These are phyloP conservation scores for Pachycephala philippinensis DNA, from an alignment of 2,113 vertebrate species.

Conservation along the genomic window DNA sequence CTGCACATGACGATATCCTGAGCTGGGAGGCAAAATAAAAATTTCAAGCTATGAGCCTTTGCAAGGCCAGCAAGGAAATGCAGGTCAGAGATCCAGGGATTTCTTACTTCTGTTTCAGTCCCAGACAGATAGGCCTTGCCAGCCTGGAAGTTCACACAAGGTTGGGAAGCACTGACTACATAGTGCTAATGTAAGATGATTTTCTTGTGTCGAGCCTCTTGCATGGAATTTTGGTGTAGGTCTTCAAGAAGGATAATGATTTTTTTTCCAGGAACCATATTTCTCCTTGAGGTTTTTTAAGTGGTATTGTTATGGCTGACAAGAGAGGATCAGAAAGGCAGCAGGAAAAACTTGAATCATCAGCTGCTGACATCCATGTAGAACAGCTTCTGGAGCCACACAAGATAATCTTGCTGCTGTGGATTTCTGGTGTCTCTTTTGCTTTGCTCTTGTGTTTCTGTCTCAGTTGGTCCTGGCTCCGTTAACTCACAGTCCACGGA, in stretches of 20 bases:
- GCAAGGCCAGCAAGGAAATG: neutral
- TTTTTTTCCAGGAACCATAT: neutral
- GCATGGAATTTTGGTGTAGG: neutral
- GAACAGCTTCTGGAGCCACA: neutral
- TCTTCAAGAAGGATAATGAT: neutral
- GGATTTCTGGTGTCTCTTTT: neutral
- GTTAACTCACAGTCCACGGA: neutral
- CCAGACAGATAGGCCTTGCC: neutral
- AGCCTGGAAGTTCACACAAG: neutral
- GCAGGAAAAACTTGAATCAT: neutral
- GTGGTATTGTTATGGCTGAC: neutral
- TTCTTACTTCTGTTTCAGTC: neutral
- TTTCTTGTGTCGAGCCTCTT: neutral
- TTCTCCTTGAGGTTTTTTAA: neutral
- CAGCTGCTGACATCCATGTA: neutral
- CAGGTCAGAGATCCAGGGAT: neutral
- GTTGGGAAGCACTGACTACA: neutral
- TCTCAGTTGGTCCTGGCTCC: neutral
- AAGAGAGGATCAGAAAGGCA: neutral
- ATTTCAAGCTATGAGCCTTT: neutral
- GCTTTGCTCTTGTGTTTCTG: neutral
- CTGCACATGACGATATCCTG: neutral
- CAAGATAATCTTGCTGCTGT: neutral
- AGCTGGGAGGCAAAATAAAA: neutral
- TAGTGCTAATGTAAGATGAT: neutral